Evolutionary conservation across 2,113 vertebrate genomes (phyloP), one percentile per base, ranked within the genome.

Genomic region (Passer montanus): DNA sequence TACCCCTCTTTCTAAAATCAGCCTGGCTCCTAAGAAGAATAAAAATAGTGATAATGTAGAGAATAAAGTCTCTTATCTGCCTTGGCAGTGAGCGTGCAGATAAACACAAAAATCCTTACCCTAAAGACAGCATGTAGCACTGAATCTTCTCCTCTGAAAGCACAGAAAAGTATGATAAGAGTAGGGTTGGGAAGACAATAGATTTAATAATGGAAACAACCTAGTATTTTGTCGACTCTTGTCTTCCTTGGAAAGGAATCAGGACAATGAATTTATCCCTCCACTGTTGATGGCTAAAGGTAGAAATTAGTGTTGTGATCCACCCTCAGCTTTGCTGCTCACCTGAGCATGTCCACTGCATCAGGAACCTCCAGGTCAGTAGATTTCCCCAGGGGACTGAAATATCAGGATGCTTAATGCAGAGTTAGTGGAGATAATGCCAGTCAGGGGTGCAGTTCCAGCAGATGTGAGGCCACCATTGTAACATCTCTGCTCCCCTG

Each of bases 61-160:
- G 76, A 94, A 92, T 84, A 83, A 85, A 88, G 53, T 84, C 92
- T 67, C 64, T 90, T 94, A 95, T 89, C 93, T 94, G 72, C 11
- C 62, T 72, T 43, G 44, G 85, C 86, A 92, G 66, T 46, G 41
- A 93, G 66, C 0, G 2, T 87, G 64, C 90, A 89, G 83, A 93
- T 89, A 92, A 96, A 92, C 88, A 89, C 73, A 68, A 81, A 95
- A 84, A 72, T 53, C 72, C 52, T 52, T 73, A 86, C 59, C 64
- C 69, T 35, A 62, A 86, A 93, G 73, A 88, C 13, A 27, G 79
- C 53, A 19, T 37, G 56, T 63, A 90, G 85, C 72, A 63, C 63
- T 44, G 70, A 87, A 74, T 74, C 46, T 67, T 20, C 27, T 81
- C 8, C 1, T 68, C 73, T 75, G 73, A 89, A 93, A 89, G 49